Evolutionary conservation across 2,888 invertebrate species (phyloP).

Genomic region (Idaea aversata): DNA sequence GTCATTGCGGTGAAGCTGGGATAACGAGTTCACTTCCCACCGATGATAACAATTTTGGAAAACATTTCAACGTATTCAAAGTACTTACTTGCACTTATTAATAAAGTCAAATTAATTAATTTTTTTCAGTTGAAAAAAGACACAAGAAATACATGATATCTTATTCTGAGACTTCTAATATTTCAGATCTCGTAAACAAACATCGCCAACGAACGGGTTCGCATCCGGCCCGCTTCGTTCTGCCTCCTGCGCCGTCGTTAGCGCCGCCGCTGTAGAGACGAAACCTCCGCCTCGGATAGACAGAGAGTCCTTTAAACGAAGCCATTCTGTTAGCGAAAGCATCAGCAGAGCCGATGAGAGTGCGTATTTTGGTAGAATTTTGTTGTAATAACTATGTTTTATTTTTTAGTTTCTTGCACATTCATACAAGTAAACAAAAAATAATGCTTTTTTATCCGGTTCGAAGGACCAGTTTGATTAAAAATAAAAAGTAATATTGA

Average conservation of each 20-base stretch:
- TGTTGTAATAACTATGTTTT: background rate
- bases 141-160: too few relatives aligned
- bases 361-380: slow-evolving; percentile 39
- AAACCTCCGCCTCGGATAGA: slow-evolving; percentile 48
- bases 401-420: slow-evolving; percentile 2
- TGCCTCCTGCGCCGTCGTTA: slow-evolving; percentile 68
- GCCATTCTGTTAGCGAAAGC: slow-evolving; percentile 74
- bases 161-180: background rate
- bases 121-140: too few relatives aligned
- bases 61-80: too few relatives aligned
- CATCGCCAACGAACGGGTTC: slow-evolving; percentile 67
- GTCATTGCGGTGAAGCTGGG: too few relatives aligned
- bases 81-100: too few relatives aligned
- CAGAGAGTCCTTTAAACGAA: slow-evolving; percentile 69
- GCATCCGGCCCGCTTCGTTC: slow-evolving; percentile 67
- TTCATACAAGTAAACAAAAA: too few relatives aligned
- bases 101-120: too few relatives aligned
- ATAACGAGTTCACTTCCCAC: too few relatives aligned
- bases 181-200: slow-evolving; percentile 67
- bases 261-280: slow-evolving; percentile 50
- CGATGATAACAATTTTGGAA: too few relatives aligned
- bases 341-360: slow-evolving; percentile 69
- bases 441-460: too few relatives aligned
- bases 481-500: too few relatives aligned
- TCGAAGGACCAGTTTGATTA: too few relatives aligned